Conservation (phyloP, 2,113 vertebrate genomes). For the Passer montanus region DNA sequence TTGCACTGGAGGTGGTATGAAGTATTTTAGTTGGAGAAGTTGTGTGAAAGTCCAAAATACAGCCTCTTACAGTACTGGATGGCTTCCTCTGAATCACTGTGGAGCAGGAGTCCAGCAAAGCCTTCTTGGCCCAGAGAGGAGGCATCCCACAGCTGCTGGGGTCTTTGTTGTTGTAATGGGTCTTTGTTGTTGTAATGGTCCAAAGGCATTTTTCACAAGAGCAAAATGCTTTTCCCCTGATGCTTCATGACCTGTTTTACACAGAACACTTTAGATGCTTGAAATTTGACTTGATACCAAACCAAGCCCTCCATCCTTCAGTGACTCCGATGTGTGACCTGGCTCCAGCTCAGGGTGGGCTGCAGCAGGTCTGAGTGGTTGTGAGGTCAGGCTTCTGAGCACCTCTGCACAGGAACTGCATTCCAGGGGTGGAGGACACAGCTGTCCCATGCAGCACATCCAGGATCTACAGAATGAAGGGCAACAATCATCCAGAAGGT, state of each 20-base stretch:
- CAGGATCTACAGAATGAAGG: neutral
- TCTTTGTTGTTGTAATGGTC: neutral
- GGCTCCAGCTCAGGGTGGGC: neutral
- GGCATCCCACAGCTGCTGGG: fast-evolving
- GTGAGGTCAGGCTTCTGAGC: neutral
- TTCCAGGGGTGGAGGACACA: neutral
- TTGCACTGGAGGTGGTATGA: neutral
- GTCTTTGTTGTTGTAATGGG: neutral
- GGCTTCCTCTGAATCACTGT: neutral
- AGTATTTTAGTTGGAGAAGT: neutral
- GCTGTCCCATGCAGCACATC: neutral
- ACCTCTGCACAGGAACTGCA: neutral
- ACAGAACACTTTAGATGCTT: neutral
- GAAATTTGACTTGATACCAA: neutral
- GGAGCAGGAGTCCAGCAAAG: neutral
- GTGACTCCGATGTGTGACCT: neutral
- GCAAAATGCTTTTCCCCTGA: neutral
- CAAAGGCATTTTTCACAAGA: neutral
- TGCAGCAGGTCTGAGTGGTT: neutral
- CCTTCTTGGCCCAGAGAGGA: neutral
- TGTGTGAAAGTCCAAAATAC: neutral
- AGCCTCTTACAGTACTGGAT: neutral
- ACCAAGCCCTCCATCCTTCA: neutral
- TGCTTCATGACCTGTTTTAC: neutral
- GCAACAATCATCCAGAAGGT: neutral